These are phyloP conservation scores for Paradoxurus hermaphroditus DNA, from an alignment of 2,113 vertebrate species.

Conservation along the genomic window DNA sequence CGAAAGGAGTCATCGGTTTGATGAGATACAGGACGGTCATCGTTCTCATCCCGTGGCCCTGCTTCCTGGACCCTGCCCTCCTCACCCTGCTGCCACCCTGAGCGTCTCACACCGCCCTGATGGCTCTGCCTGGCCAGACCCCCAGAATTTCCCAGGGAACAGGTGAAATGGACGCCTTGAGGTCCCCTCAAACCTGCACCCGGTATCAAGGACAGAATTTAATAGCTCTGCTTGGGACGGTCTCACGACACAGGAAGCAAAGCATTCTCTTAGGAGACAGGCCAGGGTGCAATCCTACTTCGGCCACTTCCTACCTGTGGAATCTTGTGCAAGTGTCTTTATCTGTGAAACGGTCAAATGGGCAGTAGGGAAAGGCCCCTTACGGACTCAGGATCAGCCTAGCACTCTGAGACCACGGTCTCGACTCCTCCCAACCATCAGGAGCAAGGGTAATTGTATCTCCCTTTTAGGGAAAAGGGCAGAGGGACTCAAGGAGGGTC, in stretches of 20 bases:
- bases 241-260: background rate
- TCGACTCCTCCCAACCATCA: background rate
- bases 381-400: background rate
- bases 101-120: background rate
- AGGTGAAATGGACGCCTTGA: background rate
- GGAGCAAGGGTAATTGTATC: background rate
- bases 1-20: too few species aligned
- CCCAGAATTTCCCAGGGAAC: background rate
- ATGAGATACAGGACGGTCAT: background rate
- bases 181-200: background rate
- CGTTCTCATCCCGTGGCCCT: background rate
- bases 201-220: too few species aligned
- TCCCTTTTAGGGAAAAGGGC: background rate
- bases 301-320: background rate
- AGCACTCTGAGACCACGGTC: accelerated
- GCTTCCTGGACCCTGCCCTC: background rate
- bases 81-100: background rate
- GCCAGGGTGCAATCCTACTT: background rate
- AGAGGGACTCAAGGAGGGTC: background rate
- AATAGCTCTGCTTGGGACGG: background rate
- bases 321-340: background rate
- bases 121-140: background rate
- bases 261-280: background rate
- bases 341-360: background rate
- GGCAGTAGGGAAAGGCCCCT: background rate